Conservation (phyloP, 2,113 vertebrate genomes). For the Mixornis gularis region DNA sequence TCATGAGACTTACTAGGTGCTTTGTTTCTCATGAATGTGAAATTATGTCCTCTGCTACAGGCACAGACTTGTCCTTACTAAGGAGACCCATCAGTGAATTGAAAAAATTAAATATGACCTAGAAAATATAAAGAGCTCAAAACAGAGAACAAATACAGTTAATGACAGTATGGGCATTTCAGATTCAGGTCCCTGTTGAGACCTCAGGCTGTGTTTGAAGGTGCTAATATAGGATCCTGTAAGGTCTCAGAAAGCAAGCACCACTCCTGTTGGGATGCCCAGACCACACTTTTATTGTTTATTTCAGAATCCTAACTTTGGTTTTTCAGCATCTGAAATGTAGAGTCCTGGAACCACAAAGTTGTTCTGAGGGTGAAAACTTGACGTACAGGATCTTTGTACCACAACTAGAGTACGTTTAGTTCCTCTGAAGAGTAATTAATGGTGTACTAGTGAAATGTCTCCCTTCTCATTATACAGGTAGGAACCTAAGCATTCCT, state of each 20-base stretch:
- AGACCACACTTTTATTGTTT: neutral
- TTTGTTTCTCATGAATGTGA: slow-evolving; percentile 12
- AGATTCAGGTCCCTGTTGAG: neutral
- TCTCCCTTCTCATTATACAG: neutral
- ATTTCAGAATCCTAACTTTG: neutral
- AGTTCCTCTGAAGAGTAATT: neutral
- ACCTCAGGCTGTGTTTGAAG: neutral
- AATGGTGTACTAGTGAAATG: neutral
- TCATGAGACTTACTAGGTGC: neutral
- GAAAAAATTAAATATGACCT: neutral
- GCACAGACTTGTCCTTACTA: neutral
- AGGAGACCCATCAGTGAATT: neutral
- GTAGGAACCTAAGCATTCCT: neutral
- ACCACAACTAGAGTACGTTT: neutral
- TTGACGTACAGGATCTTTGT: neutral
- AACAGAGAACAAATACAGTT: neutral
- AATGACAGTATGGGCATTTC: neutral
- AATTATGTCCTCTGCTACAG: neutral
- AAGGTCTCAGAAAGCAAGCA: neutral
- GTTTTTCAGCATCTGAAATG: neutral
- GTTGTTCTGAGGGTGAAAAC: neutral
- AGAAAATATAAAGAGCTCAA: neutral
- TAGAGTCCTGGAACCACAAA: neutral
- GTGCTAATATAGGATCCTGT: fast-evolving
- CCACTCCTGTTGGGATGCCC: neutral